Conservation (phyloP, 2,888 invertebrate species). For the Sipunculus nudus region DNA sequence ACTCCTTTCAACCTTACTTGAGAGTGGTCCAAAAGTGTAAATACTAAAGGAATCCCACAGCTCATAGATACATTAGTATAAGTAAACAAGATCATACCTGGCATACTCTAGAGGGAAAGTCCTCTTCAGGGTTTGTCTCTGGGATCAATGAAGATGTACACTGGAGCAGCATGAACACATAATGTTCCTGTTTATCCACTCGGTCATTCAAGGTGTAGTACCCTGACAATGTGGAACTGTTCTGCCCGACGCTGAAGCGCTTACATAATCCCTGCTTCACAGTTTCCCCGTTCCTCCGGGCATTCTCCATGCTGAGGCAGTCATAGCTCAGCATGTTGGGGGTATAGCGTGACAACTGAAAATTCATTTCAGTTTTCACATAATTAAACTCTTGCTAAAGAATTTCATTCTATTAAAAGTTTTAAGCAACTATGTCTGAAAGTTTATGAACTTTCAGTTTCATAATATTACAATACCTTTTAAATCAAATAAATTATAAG, state of each 20-base stretch:
- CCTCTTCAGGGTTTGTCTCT: constrained; percentile 8
- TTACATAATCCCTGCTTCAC: constrained; percentile 8
- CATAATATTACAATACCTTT: too few species aligned
- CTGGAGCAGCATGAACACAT: constrained; percentile 24
- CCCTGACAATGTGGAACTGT: constrained; percentile 9
- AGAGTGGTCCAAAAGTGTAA: not conserved
- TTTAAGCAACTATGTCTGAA: not conserved
- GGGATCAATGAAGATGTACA: constrained; percentile 6
- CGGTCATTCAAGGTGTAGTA: constrained; percentile 15
- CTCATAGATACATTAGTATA: too few species aligned
- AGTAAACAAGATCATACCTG: too few species aligned
- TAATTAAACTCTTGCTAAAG: not conserved
- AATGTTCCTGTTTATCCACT: constrained; percentile 10
- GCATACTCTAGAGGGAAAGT: not conserved
- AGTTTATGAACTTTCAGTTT: not conserved
- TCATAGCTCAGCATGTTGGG: constrained; percentile 12
- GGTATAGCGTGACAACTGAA: constrained; percentile 18
- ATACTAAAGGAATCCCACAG: not conserved
- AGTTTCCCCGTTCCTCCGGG: not conserved
- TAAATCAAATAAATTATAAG: too few species aligned
- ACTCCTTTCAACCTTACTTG: too few species aligned
- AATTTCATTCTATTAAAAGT: not conserved
- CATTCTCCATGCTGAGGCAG: constrained; percentile 14
- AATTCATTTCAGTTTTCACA: not conserved
- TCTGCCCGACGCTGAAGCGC: constrained; percentile 8